A percentile compares a stretch with the other conserved stretches of the same genome.
phyloP scores from a whole-genome alignment of 2,113 vertebrate species.

The Callospermophilus lateralis region DNA sequence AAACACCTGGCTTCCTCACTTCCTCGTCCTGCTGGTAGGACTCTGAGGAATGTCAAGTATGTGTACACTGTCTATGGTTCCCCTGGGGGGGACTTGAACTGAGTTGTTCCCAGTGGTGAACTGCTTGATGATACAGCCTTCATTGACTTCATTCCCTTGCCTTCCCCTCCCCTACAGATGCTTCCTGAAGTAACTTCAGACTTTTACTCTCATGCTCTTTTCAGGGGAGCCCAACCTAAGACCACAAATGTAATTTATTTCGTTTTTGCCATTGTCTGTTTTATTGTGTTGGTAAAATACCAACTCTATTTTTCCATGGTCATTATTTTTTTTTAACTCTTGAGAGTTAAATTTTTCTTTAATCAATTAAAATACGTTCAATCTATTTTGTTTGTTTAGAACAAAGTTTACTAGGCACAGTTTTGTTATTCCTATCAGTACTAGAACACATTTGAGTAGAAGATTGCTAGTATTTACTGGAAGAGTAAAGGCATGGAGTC shows the following conservation, averaged over 20 bases:
- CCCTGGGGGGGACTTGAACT: background rate
- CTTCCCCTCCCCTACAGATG: background rate
- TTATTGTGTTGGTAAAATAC: conserved; percentile 47
- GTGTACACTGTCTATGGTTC: background rate
- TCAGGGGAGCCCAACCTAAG: background rate
- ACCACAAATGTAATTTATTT: conserved; percentile 7
- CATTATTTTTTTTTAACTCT: background rate
- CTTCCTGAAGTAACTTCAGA: conserved; percentile 8
- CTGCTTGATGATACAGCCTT: background rate
- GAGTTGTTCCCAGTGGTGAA: background rate
- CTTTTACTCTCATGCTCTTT: conserved; percentile 4
- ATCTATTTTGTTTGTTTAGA: background rate
- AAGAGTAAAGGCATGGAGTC: background rate
- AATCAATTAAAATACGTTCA: conserved; percentile 48
- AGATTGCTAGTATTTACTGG: background rate
- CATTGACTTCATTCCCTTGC: background rate
- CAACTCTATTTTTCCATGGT: conserved; percentile 31
- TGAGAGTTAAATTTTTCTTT: conserved; percentile 3
- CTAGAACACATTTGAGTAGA: background rate
- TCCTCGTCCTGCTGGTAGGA: background rate
- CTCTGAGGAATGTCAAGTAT: background rate
- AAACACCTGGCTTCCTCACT: background rate
- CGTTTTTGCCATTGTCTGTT: conserved; percentile 44
- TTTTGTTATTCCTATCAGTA: conserved; percentile 29
- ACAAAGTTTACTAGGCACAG: conserved; percentile 14